Evolutionary conservation across 1,140 invertebrate genomes (phyloP), one percentile per base, ranked within the genome.

Genomic region (Bombyx mandarina): DNA sequence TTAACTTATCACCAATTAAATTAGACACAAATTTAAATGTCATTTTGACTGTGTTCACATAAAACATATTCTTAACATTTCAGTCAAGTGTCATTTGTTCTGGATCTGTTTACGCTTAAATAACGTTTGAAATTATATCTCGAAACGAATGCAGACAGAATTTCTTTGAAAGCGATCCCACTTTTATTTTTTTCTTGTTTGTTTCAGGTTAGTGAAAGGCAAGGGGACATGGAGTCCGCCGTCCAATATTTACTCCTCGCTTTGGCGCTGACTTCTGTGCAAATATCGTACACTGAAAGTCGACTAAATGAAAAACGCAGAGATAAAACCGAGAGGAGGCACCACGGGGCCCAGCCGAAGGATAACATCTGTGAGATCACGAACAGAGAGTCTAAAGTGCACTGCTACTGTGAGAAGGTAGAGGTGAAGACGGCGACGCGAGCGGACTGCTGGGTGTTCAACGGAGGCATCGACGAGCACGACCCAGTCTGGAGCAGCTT

Each of bases 401-500:
- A 88, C 60, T 88, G 87, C 64, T 88, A 88, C 57, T 88, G 87
- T 59, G 82, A 86, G 63, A 84, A 77, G 43, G 80, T 77, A 26
- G 73, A 78, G 54, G 55, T 77, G 51, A 88, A 81, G 66, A 82
- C 82, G 8, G 83, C 80, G 0, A 86, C 75, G 7, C 72, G 73
- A 54, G 87, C 86, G 6, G 90, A 89, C 64, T 94, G 91, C 63
- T 89, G 91, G 88, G 88, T 94, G 1, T 92, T 94, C 77, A 91
- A 91, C 48, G 88, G 90, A 51, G 90, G 89, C 5, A 88, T 93
- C 50, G 86, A 89, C 0, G 87, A 88, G 59, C 90, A 90, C 43
- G 91, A 93, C 67, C 88, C 90, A 0, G 89, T 93, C 43, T 95
- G 94, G 94, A 79, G 82, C n/a, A 89, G 90, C 58, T 94, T 95